Percentiles rank a stretch among this genome's conserved stretches.
phyloP scores from a whole-genome alignment of 2,797 vertebrate species.

The Pampus argenteus region DNA sequence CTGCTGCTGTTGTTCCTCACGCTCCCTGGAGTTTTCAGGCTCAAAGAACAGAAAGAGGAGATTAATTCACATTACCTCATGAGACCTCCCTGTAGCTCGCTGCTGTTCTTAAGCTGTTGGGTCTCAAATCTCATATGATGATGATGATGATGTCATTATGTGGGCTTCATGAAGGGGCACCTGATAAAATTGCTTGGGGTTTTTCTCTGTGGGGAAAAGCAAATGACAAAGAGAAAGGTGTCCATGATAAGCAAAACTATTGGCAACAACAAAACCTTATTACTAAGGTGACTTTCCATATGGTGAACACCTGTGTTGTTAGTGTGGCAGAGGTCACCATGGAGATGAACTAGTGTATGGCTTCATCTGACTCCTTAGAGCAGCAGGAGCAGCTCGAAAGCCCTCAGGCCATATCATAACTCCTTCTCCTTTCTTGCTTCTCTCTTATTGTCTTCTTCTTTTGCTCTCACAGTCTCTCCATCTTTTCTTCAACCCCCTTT shows the following conservation, averaged over 20 bases:
- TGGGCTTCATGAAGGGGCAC: slow-evolving; percentile 8
- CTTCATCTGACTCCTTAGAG: slow-evolving; percentile 47
- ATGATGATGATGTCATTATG: slow-evolving; percentile 19
- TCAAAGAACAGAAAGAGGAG: slow-evolving; percentile 17
- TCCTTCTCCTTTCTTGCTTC: slow-evolving; percentile 23
- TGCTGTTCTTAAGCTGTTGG: slow-evolving; percentile 18
- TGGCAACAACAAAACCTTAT: slow-evolving; percentile 52
- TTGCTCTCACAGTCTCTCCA: neutral
- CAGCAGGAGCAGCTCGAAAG: slow-evolving; percentile 12
- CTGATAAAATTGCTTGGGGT: slow-evolving; percentile 26
- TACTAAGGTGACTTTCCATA: slow-evolving; percentile 56
- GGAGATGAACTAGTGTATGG: slow-evolving; percentile 30
- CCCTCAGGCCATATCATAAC: slow-evolving; percentile 1
- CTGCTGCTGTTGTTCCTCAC: slow-evolving; percentile 27
- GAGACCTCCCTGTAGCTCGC: slow-evolving; percentile 10
- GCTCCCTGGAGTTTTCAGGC: slow-evolving; percentile 30
- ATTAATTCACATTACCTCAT: slow-evolving; percentile 41
- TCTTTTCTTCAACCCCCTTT: slow-evolving; percentile 13
- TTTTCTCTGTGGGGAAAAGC: slow-evolving; percentile 9
- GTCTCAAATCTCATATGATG: slow-evolving; percentile 24
- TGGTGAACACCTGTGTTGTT: slow-evolving; percentile 20
- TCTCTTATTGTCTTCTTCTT: slow-evolving; percentile 20
- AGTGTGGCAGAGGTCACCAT: slow-evolving; percentile 54
- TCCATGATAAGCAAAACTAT: slow-evolving; percentile 32
- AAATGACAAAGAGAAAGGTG: slow-evolving; percentile 27